Conservation (phyloP, 2,888 invertebrate species). For the Dasysyrphus tricinctus region DNA sequence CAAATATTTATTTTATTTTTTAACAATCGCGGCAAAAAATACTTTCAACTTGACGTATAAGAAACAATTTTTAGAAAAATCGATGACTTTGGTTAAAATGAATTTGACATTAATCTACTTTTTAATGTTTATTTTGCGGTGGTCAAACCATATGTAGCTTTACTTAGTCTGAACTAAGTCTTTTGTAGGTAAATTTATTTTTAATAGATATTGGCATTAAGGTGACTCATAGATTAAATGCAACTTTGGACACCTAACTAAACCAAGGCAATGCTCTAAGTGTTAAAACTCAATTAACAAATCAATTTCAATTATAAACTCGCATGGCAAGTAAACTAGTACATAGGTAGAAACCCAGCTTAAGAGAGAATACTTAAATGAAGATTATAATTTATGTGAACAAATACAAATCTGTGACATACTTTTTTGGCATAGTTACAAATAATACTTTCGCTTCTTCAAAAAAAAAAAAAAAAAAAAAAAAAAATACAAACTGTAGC, state of each 20-base stretch:
- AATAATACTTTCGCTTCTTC: constrained; percentile 9
- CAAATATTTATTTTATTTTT: too few species aligned
- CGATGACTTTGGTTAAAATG: too few species aligned
- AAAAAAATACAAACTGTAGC: not conserved
- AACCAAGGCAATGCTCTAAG: not conserved
- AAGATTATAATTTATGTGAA: not conserved
- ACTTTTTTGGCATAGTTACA: constrained; percentile 2
- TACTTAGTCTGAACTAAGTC: too few species aligned
- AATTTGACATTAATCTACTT: too few species aligned
- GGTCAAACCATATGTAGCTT: too few species aligned
- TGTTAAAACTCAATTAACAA: not conserved
- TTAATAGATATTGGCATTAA: too few species aligned
- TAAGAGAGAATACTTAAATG: not conserved
- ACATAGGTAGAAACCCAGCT: not conserved
- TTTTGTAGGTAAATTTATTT: too few species aligned
- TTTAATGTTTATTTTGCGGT: too few species aligned
- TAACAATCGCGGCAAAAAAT: too few species aligned
- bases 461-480: not conserved
- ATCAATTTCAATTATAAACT: not conserved
- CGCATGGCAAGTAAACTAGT: not conserved
- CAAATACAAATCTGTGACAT: constrained; percentile 3
- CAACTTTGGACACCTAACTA: not conserved
- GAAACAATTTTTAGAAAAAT: too few species aligned
- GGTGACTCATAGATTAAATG: not conserved
- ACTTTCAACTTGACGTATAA: too few species aligned